Conservation (phyloP, 92 coral and sea anemone genomes). For the Nematostella vectensis region DNA sequence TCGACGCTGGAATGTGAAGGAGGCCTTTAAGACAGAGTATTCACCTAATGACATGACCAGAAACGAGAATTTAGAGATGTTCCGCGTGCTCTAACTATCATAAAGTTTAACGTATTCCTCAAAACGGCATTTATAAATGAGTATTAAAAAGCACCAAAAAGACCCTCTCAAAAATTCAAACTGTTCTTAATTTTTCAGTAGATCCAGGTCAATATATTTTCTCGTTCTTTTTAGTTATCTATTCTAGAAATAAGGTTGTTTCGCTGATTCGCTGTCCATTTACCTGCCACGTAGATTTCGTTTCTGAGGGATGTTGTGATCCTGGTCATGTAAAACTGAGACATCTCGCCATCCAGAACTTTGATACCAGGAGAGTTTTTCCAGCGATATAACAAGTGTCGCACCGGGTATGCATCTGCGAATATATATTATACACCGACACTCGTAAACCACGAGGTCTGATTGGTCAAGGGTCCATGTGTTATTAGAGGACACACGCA, state of each 20-base stretch:
- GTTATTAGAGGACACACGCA: too few species aligned
- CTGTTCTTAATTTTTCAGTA: too few species aligned
- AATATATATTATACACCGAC: neutral
- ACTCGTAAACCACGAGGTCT: neutral
- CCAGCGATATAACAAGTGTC: slow-evolving; percentile 49
- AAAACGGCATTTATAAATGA: too few species aligned
- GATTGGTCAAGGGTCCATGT: neutral
- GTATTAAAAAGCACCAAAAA: too few species aligned
- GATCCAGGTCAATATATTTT: too few species aligned
- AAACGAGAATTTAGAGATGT: neutral
- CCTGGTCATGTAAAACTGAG: slow-evolving; percentile 63
- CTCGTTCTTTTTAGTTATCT: neutral
- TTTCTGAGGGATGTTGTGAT: slow-evolving; percentile 17
- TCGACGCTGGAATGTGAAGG: slow-evolving; percentile 69
- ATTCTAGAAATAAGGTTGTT: neutral
- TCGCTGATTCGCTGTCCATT: neutral
- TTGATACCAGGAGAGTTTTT: slow-evolving; percentile 32
- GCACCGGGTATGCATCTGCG: slow-evolving; percentile 52
- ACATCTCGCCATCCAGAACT: slow-evolving; percentile 59
- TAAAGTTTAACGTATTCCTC: too few species aligned
- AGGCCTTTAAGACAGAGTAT: slow-evolving; percentile 47
- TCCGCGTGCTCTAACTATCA: too few species aligned
- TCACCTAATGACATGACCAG: slow-evolving; percentile 16
- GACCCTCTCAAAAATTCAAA: too few species aligned
- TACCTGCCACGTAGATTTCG: slow-evolving; percentile 49